phyloP scores from a whole-genome alignment of 2,888 invertebrate species.

The Campaea margaritaria region DNA sequence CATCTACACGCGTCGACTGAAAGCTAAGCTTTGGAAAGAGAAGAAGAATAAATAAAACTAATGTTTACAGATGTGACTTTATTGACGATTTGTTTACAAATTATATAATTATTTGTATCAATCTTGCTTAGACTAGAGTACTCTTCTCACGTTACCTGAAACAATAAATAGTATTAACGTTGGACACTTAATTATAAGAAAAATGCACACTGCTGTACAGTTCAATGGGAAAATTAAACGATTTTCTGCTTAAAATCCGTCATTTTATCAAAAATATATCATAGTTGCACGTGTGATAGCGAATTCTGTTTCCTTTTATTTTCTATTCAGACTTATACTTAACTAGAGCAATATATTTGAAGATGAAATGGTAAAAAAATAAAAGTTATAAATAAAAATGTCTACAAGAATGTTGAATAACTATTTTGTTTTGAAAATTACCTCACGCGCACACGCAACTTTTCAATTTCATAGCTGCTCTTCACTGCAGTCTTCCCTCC shows the following conservation, averaged over 20 bases:
- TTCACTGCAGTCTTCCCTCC: background rate
- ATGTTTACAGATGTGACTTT: constrained; percentile 9
- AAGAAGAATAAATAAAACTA: constrained; percentile 36
- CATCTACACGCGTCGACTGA: constrained; percentile 42
- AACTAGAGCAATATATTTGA: no score
- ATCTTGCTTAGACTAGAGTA: background rate
- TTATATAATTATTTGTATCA: background rate
- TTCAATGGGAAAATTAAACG: no score
- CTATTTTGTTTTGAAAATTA: background rate
- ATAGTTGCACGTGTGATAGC: no score
- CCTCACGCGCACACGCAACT: background rate
- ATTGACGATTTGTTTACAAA: constrained; percentile 5
- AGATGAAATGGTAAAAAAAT: no score
- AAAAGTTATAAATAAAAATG: background rate
- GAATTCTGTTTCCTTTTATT: no score
- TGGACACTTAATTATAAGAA: no score
- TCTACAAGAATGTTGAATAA: background rate
- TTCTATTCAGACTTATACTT: no score
- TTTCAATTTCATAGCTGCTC: background rate
- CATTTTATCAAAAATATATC: no score
- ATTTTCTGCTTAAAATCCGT: no score
- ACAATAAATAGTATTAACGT: background rate
- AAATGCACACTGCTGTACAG: no score
- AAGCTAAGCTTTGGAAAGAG: constrained; percentile 32
- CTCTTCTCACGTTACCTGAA: constrained; percentile 13